Conservation (phyloP, 2,797 vertebrate genomes). For the Champsocephalus gunnari region DNA sequence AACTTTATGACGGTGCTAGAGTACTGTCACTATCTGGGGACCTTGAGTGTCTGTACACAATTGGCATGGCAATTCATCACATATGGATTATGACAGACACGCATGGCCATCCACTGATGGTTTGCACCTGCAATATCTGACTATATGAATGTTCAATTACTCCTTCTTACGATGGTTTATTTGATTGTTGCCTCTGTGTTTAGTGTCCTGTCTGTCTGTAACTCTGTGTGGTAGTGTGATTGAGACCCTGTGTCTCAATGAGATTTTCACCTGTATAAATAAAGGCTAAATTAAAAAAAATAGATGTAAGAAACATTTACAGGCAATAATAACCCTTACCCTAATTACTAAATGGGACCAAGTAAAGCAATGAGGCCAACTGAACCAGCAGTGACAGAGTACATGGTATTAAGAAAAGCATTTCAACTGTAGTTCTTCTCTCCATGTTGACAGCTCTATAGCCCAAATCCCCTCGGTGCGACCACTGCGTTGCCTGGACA, state of each 20-base stretch:
- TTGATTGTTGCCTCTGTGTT: no score
- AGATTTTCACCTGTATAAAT: no score
- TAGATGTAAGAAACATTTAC: background rate
- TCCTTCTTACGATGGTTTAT: no score
- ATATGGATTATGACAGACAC: background rate
- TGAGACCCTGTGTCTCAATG: no score
- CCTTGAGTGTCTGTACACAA: background rate
- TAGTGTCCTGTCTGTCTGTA: no score
- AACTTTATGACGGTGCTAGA: no score
- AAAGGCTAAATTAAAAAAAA: no score
- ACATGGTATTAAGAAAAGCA: slow-evolving; percentile 6
- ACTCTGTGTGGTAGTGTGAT: no score
- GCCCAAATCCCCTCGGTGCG: slow-evolving; percentile 36
- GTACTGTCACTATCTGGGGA: background rate
- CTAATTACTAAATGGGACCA: background rate
- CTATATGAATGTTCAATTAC: no score
- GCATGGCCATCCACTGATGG: background rate
- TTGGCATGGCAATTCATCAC: background rate
- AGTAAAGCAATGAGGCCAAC: no score
- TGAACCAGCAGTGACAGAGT: background rate
- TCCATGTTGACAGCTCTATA: slow-evolving; percentile 67
- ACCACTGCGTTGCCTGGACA: slow-evolving; percentile 67
- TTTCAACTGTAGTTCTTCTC: slow-evolving; percentile 45
- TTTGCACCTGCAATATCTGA: no score
- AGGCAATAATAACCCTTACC: background rate